Conservation (phyloP, 1,140 invertebrate species). For the Drosophila sucinea region DNA sequence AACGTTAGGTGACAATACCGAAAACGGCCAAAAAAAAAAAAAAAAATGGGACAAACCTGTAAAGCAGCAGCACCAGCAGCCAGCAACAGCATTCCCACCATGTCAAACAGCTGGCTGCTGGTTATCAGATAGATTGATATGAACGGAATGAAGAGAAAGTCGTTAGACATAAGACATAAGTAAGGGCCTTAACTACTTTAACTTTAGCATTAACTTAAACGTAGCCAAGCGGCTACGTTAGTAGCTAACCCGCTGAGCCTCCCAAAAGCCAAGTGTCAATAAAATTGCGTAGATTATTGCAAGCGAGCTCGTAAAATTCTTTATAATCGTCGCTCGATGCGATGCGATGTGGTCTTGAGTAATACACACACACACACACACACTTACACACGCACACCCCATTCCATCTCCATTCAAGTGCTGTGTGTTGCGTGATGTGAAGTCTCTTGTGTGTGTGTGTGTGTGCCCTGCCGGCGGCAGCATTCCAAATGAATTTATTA, state of each 20-base stretch:
- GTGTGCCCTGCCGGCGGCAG: constrained; percentile 44
- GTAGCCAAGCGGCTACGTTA: background rate
- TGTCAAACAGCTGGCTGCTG: constrained; percentile 45
- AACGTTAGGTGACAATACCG: constrained; percentile 73
- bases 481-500: constrained; percentile 76
- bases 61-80: constrained; percentile 15
- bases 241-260: constrained; percentile 57
- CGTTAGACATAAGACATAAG: background rate
- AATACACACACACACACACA: constrained; percentile 15
- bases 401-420: constrained; percentile 55
- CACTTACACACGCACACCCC: no score
- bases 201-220: constrained; percentile 17
- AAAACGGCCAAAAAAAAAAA: constrained; percentile 27
- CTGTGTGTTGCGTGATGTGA: constrained; percentile 60
- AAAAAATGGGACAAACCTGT: constrained; percentile 51
- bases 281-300: constrained; percentile 81
- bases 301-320: constrained; percentile 78
- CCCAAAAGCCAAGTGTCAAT: constrained; percentile 75
- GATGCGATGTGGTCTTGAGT: constrained; percentile 5
- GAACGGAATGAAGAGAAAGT: constrained; percentile 39
- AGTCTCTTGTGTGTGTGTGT: constrained; percentile 15
- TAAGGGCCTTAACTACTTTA: constrained; percentile 10
- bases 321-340: constrained; percentile 55
- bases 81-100: constrained; percentile 49
- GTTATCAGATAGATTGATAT: constrained; percentile 31